Conservation (phyloP, 2,113 vertebrate species). For the Abramis brama region DNA sequence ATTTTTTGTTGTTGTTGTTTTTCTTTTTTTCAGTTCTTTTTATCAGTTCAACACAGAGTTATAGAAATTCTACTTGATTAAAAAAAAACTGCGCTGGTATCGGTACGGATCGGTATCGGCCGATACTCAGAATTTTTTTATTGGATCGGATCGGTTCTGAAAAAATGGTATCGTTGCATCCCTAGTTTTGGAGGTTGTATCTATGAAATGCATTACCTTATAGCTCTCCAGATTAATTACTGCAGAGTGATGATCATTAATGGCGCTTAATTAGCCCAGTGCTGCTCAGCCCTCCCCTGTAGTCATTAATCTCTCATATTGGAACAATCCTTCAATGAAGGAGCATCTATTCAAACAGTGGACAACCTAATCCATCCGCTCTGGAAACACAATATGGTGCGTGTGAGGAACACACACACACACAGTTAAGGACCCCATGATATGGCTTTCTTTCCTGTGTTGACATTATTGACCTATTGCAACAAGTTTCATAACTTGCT, state of each 20-base stretch:
- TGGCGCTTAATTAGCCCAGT: slow-evolving; percentile 30
- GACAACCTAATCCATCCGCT: slow-evolving; percentile 32
- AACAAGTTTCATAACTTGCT: neutral
- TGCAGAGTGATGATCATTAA: neutral
- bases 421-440: neutral
- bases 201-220: neutral
- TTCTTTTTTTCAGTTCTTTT: no score
- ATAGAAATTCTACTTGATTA: no score
- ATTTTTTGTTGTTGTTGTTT: no score
- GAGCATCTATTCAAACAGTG: slow-evolving; percentile 35
- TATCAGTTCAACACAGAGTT: no score
- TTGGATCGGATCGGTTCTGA: no score
- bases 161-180: no score
- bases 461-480: neutral
- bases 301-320: slow-evolving; percentile 42
- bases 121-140: no score
- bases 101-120: no score
- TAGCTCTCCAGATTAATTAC: slow-evolving; percentile 19
- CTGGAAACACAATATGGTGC: neutral
- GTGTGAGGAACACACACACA: neutral
- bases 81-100: no score
- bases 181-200: neutral
- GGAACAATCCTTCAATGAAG: slow-evolving; percentile 47
- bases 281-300: slow-evolving; percentile 37
- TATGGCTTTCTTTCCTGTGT: neutral